These are phyloP conservation scores for Rhea pennata DNA, from an alignment of 2,113 vertebrate genomes.

Conservation along the genomic window DNA sequence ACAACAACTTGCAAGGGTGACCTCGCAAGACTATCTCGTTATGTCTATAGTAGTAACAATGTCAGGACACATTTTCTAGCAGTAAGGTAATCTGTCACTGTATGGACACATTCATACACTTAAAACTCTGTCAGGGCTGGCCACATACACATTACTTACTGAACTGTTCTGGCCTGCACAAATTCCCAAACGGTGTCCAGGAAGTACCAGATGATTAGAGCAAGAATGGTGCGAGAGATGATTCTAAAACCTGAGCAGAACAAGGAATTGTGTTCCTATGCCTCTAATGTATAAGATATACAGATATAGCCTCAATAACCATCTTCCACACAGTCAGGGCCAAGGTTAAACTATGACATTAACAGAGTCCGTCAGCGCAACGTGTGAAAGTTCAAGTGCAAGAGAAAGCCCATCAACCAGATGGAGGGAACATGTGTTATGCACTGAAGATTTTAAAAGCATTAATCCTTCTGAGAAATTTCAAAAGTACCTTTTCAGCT, in stretches of 20 bases:
- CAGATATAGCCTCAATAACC: fast-evolving
- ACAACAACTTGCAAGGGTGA: fast-evolving
- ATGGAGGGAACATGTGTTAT: fast-evolving
- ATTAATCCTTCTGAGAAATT: background rate
- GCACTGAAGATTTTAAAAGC: background rate
- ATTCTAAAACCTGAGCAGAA: background rate
- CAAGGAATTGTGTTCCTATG: background rate
- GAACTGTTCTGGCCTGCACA: background rate
- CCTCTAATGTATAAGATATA: background rate
- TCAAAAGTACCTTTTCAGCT: background rate
- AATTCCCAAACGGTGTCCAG: background rate
- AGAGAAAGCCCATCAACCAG: background rate
- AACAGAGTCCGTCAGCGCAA: background rate
- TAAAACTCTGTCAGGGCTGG: background rate
- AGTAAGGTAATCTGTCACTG: too few species aligned
- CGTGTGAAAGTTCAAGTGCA: background rate
- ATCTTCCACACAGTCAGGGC: background rate
- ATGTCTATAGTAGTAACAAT: fast-evolving
- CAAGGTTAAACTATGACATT: background rate
- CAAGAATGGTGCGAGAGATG: background rate
- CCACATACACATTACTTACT: background rate
- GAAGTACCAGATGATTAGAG: background rate
- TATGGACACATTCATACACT: fast-evolving
- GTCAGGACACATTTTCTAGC: too few species aligned
- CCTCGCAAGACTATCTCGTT: background rate